Evolutionary conservation across 2,888 invertebrate genomes (phyloP).

Genomic region (Oligia fasciuncula): DNA sequence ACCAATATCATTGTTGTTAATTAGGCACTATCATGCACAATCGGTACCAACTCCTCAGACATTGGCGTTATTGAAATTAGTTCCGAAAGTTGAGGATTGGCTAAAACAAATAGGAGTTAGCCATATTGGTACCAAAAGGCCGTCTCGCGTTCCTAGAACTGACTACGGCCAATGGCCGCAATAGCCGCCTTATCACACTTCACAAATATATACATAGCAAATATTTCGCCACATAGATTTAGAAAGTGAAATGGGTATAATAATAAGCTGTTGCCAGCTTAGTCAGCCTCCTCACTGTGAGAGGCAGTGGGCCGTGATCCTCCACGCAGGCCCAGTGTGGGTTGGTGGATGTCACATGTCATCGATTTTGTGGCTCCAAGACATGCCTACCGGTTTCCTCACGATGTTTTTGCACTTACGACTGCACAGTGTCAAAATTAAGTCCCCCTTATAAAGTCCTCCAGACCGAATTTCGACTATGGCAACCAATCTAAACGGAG

Average conservation of each 20-base stretch:
- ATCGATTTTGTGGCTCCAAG: neutral
- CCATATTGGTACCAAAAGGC: neutral
- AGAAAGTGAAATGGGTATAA: neutral
- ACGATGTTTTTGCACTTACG: neutral
- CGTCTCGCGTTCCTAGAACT: neutral
- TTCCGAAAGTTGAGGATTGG: neutral
- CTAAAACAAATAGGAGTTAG: neutral
- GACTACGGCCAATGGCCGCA: neutral
- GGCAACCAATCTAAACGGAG: no score
- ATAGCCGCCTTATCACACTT: neutral
- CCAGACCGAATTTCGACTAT: no score
- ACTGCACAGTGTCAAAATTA: neutral
- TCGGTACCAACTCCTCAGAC: slow-evolving; percentile 5
- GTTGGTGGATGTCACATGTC: neutral
- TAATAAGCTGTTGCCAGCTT: neutral
- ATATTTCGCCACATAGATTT: neutral
- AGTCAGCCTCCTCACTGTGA: neutral
- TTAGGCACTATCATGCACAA: slow-evolving; percentile 1
- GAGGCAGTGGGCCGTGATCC: neutral
- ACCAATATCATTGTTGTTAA: neutral
- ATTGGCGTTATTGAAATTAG: neutral
- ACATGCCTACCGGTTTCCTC: no score
- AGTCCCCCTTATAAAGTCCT: no score
- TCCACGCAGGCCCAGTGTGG: neutral
- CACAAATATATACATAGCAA: neutral